Conservation (phyloP, 2,888 invertebrate species). For the Acleris laterana region DNA sequence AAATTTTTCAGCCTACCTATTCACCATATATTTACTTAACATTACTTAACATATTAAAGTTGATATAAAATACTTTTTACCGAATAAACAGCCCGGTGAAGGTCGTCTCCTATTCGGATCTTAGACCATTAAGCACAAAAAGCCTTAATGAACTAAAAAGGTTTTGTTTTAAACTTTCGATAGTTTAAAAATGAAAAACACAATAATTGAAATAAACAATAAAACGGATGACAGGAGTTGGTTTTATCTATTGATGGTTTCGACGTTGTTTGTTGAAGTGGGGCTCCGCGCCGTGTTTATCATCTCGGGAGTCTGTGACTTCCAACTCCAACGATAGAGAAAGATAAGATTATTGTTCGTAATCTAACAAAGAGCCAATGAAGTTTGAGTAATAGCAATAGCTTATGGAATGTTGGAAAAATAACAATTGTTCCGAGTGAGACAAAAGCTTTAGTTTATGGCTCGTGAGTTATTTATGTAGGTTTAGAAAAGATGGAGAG, state of each 20-base stretch:
- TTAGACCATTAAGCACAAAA: no score
- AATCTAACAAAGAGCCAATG: conserved; percentile 11
- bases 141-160: no score
- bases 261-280: conserved; percentile 14
- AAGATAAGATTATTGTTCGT: conserved; percentile 26
- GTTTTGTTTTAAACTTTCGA: conserved; percentile 17
- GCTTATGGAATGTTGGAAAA: conserved; percentile 16
- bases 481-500: neutral
- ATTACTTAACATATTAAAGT: no score
- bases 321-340: conserved; percentile 5
- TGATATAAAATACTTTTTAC: no score
- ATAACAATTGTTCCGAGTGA: conserved; percentile 2
- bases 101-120: no score
- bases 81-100: no score
- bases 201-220: neutral
- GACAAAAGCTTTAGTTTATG: conserved; percentile 5
- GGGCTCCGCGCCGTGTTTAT: conserved; percentile 6
- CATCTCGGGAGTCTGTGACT: conserved; percentile 13
- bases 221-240: conserved; percentile 4
- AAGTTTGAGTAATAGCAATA: conserved; percentile 7
- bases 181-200: conserved; percentile 1
- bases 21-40: no score
- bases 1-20: no score
- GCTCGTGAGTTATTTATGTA: neutral
- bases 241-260: conserved; percentile 1